Conservation (phyloP, 2,888 invertebrate species). For the Tenthredo notha region DNA sequence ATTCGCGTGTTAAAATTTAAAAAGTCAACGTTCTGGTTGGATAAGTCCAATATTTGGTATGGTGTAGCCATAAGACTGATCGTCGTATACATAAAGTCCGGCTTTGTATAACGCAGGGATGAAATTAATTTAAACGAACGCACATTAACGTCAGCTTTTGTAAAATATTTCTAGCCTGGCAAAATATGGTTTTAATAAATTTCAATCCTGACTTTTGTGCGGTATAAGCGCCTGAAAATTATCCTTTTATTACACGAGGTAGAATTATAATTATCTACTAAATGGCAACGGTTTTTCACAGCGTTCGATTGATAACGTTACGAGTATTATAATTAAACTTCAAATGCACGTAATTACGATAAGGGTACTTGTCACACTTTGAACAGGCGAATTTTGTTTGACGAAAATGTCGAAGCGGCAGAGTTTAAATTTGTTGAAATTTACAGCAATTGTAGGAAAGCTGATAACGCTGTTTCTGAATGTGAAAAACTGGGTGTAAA, state of each 20-base stretch:
- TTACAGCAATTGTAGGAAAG: neutral
- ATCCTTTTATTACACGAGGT: conserved; percentile 6
- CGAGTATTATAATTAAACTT: conserved; percentile 26
- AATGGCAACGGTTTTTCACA: neutral
- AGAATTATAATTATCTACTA: conserved; percentile 30
- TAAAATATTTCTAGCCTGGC: conserved; percentile 11
- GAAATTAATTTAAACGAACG: conserved; percentile 45
- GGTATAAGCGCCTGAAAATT: conserved; percentile 16
- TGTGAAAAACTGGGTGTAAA: neutral
- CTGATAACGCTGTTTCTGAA: conserved; percentile 20
- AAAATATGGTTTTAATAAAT: conserved; percentile 40
- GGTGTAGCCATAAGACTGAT: conserved; percentile 1
- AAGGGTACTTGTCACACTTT: conserved; percentile 12
- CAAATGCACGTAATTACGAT: conserved; percentile 20
- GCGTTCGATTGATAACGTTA: conserved; percentile 22
- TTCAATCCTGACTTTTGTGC: conserved; percentile 25
- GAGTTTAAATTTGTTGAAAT: conserved; percentile 11
- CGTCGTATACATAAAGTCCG: conserved; percentile 4
- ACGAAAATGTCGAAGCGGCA: neutral
- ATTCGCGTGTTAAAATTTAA: conserved; percentile 4
- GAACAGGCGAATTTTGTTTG: neutral
- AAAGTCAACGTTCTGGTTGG: neutral
- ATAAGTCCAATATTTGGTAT: conserved; percentile 9
- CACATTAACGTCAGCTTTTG: conserved; percentile 37
- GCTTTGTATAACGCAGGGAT: neutral